Evolutionary conservation across 2,113 vertebrate species (phyloP).

Genomic region (Chrysemys picta): DNA sequence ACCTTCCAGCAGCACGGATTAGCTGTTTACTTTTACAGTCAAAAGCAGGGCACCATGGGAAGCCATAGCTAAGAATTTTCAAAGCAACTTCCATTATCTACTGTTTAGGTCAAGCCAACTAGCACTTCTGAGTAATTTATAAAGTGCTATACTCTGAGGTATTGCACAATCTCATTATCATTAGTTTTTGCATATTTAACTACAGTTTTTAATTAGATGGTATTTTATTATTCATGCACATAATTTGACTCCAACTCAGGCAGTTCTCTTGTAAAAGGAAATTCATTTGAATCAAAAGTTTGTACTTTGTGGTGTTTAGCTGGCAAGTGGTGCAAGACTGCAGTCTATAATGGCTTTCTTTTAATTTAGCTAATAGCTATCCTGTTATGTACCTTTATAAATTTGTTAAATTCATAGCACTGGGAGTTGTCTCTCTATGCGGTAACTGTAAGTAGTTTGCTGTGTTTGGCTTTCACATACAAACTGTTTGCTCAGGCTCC

Average conservation of each 20-base stretch:
- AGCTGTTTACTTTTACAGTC: slow-evolving; percentile 31
- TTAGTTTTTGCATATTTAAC: slow-evolving; percentile 99
- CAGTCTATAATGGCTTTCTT: slow-evolving; percentile 91
- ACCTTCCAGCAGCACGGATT: slow-evolving; percentile 36
- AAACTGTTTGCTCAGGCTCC: slow-evolving; percentile 97
- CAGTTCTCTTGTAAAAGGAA: slow-evolving; percentile 84
- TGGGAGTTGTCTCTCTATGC: slow-evolving; percentile 93
- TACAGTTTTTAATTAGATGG: slow-evolving; percentile 99
- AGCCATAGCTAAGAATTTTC: slow-evolving; percentile 73
- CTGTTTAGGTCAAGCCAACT: slow-evolving; percentile 92
- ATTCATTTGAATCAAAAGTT: slow-evolving; percentile 83
- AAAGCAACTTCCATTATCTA: slow-evolving; percentile 83
- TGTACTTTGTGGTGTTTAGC: slow-evolving; percentile 82
- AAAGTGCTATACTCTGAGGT: slow-evolving; percentile 95
- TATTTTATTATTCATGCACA: slow-evolving; percentile 99
- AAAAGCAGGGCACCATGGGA: slow-evolving; percentile 53
- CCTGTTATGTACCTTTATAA: slow-evolving; percentile 98
- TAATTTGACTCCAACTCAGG: slow-evolving; percentile 94
- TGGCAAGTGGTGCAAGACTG: slow-evolving; percentile 82
- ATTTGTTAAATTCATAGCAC: slow-evolving; percentile 95
- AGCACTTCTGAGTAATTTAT: slow-evolving; percentile 97
- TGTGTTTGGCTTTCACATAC: slow-evolving; percentile 94
- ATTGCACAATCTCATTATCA: slow-evolving; percentile 99
- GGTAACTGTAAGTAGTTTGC: slow-evolving; percentile 92
- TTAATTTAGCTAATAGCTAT: slow-evolving; percentile 99